Conservation (phyloP, 2,888 invertebrate genomes). For the Melieria crassipennis region DNA sequence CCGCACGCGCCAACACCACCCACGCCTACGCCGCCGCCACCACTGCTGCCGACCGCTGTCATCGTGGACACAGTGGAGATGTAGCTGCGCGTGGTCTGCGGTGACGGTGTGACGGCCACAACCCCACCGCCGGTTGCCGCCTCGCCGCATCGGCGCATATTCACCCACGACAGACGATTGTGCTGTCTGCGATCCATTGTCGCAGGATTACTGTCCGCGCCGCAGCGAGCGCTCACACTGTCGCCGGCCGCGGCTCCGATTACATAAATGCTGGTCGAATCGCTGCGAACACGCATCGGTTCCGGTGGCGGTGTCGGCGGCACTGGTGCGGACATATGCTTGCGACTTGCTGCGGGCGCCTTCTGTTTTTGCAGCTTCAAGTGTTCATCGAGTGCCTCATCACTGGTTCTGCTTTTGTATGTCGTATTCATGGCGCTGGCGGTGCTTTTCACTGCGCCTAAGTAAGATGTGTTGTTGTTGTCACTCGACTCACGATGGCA, state of each 20-base stretch:
- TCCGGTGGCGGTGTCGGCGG: constrained; percentile 42
- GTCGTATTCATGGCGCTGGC: constrained; percentile 39
- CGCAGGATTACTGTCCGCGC: constrained; percentile 45
- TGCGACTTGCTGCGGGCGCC: constrained; percentile 37
- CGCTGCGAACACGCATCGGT: constrained; percentile 51
- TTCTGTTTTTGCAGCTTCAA: constrained; percentile 48
- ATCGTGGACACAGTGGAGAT: constrained; percentile 58
- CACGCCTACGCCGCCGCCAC: constrained; percentile 42
- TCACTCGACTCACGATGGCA: too few species aligned
- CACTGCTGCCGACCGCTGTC: constrained; percentile 42
- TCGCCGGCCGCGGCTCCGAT: constrained; percentile 42
- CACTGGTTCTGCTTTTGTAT: constrained; percentile 53
- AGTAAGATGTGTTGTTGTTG: too few species aligned
- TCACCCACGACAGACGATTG: constrained; percentile 58
- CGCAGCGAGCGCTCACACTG: constrained; percentile 21
- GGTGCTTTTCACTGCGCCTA: too few species aligned
- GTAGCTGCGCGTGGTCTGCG: constrained; percentile 59
- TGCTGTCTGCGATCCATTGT: constrained; percentile 59
- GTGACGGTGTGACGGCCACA: constrained; percentile 54
- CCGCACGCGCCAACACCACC: constrained; percentile 38
- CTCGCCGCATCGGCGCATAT: constrained; percentile 56
- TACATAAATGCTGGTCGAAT: constrained; percentile 48
- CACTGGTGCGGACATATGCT: constrained; percentile 15
- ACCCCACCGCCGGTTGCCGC: constrained; percentile 28
- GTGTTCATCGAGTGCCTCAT: constrained; percentile 56